Base-by-base conservation (phyloP, 1,140 invertebrate species). In the Heliconius hewitsoni region DNA sequence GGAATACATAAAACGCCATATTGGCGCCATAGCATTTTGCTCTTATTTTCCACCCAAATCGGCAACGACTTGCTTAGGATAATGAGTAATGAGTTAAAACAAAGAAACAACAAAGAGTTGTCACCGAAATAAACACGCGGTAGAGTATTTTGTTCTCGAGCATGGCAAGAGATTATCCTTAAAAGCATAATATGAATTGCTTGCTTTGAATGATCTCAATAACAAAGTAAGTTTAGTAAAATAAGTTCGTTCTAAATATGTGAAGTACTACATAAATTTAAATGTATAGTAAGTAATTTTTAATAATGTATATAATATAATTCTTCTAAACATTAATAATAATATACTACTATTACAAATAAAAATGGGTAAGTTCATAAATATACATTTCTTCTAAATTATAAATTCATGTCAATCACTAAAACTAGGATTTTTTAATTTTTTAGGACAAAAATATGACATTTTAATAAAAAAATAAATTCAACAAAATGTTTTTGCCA, bases 21-120 rank as follows among this genome's bases (percentile, higher is more conserved):
- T 85, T 86, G 90, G 90, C 90, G 89, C 89, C 90, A 89, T 81
- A 80, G 85, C 60, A 80, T 85, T 83, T 86, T 87, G 82, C 84
- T 91, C 78, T 89, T 89, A 57, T 85, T 89, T 89, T 87, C 82
- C 83, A 80, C 85, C 86, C 82, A 87, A 90, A 88, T 87, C 84
- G 85, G 89, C 82, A 84, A 79, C 85, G 80, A 81, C 77, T 85
- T 82, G 86, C 85, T 87, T 88, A 83, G 83, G 83, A 87, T 90
- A 92, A 92, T 92, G 90, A 91, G 87, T 89, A 92, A 92, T 91
- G 87, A 83, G 78, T 85, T 84, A 81, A 85, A 87, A 85, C 86
- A 90, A 89, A 89, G 81, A 88, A 85, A 86, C 75, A 71, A 82
- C 76, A 75, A 80, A 76, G 82, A 74, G 75, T 82, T 57, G 83